Evolutionary conservation across 2,888 invertebrate species (phyloP).

Genomic region (Eurois occulta): DNA sequence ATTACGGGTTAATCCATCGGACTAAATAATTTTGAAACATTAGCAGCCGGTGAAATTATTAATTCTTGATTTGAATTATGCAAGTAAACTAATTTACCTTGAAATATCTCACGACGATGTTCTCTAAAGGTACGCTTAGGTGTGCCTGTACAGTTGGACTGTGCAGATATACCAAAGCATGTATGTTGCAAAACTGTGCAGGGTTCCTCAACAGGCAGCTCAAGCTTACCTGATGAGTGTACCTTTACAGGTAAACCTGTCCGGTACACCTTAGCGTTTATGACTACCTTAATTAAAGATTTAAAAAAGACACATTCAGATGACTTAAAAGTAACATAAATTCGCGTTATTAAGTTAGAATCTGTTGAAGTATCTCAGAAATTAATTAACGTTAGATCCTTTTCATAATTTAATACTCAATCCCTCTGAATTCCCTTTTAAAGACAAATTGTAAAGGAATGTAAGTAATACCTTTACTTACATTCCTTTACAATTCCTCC

Average conservation of each 20-base stretch:
- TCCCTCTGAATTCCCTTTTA: constrained; percentile 58
- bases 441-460: constrained; percentile 62
- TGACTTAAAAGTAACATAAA: constrained; percentile 19
- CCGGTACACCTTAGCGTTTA: too few relatives aligned
- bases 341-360: constrained; percentile 32
- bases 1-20: constrained; percentile 24
- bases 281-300: too few relatives aligned
- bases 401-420: constrained; percentile 64
- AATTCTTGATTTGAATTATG: not conserved
- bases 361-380: constrained; percentile 45
- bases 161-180: too few relatives aligned
- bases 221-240: too few relatives aligned
- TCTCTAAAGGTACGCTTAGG: too few relatives aligned
- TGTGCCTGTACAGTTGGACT: too few relatives aligned
- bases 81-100: not conserved
- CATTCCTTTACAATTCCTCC: too few relatives aligned
- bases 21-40: constrained; percentile 21
- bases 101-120: not conserved
- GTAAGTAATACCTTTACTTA: too few relatives aligned
- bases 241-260: too few relatives aligned
- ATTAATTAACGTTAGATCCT: constrained; percentile 72
- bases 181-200: too few relatives aligned
- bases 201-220: too few relatives aligned
- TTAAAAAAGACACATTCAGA: constrained; percentile 11
- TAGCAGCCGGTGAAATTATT: constrained; percentile 8